A percentile compares a stretch with the other conserved stretches of the same genome.
Evolutionary conservation across 2,888 invertebrate species (phyloP).

Genomic region (Tetropium fuscum): DNA sequence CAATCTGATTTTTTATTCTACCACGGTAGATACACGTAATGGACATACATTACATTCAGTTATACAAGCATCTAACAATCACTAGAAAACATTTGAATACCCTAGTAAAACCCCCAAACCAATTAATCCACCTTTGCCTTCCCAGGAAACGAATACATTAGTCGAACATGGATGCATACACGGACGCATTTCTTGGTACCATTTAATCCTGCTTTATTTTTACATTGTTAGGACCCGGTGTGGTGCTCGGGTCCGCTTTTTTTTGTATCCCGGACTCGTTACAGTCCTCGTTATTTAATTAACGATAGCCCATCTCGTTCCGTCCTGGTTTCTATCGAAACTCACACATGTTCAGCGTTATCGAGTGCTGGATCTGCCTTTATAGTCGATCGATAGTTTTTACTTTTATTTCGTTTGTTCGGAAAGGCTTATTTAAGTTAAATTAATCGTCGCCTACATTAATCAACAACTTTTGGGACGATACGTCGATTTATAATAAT

Average conservation of each 20-base stretch:
- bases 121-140: slow-evolving; percentile 45
- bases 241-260: slow-evolving; percentile 50
- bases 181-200: slow-evolving; percentile 58
- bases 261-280: slow-evolving; percentile 47
- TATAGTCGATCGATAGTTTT: slow-evolving; percentile 56
- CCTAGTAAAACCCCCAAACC: slow-evolving; percentile 36
- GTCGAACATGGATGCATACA: slow-evolving; percentile 58
- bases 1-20: too few relatives aligned
- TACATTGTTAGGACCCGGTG: slow-evolving; percentile 61
- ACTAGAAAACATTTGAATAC: neutral
- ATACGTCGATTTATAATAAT: slow-evolving; percentile 53
- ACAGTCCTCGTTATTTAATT: slow-evolving; percentile 65
- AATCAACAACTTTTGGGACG: slow-evolving; percentile 51
- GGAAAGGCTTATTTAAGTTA: slow-evolving; percentile 57
- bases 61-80: too few relatives aligned
- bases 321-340: slow-evolving; percentile 63
- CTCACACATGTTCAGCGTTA: slow-evolving; percentile 65
- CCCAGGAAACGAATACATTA: slow-evolving; percentile 56
- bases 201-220: slow-evolving; percentile 60
- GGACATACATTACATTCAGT: too few relatives aligned
- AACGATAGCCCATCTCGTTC: slow-evolving; percentile 61
- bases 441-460: slow-evolving; percentile 57
- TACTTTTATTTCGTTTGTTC: slow-evolving; percentile 54
- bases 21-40: too few relatives aligned
- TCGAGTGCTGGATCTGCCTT: slow-evolving; percentile 64